A percentile compares a stretch with the other conserved stretches of the same genome.
Evolutionary conservation across 1,140 invertebrate genomes (phyloP).

Genomic region (Drosophila sulfurigaster): DNA sequence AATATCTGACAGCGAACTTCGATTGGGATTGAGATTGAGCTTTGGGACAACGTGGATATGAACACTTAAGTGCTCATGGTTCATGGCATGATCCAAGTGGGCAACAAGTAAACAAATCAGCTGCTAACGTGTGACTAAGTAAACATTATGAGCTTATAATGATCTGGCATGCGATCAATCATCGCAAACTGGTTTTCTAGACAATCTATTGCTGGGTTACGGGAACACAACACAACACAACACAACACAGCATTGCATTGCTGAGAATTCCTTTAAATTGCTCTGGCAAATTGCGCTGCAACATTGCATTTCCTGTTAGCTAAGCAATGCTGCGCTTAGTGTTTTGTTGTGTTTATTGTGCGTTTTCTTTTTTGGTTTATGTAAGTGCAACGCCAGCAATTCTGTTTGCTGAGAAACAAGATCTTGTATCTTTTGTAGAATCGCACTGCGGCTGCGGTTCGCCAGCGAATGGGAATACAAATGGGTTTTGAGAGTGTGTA

Average conservation of each 20-base stretch:
- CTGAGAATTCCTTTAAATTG: constrained; percentile 22
- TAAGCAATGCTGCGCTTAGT: not conserved
- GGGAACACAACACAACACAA: not conserved
- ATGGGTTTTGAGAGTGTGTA: constrained; percentile 2
- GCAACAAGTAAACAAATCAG: constrained; percentile 21
- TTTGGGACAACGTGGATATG: constrained; percentile 5
- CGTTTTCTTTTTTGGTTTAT: constrained; percentile 25
- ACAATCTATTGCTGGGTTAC: constrained; percentile 1
- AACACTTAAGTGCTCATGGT: constrained; percentile 28
- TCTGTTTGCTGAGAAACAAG: constrained; percentile 16
- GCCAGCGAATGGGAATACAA: constrained; percentile 9
- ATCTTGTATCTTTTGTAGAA: constrained; percentile 21
- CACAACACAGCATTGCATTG: too few relatives aligned
- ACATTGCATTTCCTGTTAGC: constrained; percentile 37
- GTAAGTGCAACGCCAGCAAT: constrained; percentile 11
- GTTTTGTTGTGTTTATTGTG: constrained; percentile 23
- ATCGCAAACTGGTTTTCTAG: not conserved
- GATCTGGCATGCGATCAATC: constrained; percentile 14
- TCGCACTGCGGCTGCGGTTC: constrained; percentile 24
- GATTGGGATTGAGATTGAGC: not conserved
- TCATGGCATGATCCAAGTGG: not conserved
- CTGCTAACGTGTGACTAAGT: constrained; percentile 46
- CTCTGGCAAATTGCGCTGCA: constrained; percentile 11
- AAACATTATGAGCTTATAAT: constrained; percentile 42
- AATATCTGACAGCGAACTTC: constrained; percentile 13